Evolutionary conservation across 1,140 invertebrate genomes (phyloP), one percentile per base, ranked within the genome.

Genomic region (Polyergus mexicanus): DNA sequence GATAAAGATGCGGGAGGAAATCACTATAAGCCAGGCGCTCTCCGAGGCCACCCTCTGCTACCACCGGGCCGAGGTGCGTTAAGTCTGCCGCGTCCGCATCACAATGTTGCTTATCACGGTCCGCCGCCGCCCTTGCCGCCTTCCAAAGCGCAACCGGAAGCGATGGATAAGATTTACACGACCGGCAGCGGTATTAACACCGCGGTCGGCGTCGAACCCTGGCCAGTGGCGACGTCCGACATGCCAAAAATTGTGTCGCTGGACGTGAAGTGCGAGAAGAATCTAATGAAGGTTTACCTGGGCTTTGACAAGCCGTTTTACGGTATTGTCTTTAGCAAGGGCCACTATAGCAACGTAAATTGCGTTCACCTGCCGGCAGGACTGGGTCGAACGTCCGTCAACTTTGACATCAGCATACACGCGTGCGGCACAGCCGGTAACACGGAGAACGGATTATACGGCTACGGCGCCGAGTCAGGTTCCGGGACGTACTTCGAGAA

Each of bases 251-350:
- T 99, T 71, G 96, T 98, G 3, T 98, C 98, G 3, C 94, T 99
- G 0, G 98, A 99, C 91, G 98, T 99, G 0, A 98, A 99, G 94
- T 99, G 98, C 94, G 98, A 99, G 94, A 99, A 99, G 92, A 98
- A 97, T 92, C 96, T 98, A 56, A 99, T 99, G 98, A 97, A 98
- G 92, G 98, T 99, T 2, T 98, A 98, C 89, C 96, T 99, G 1
- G 97, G 98, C 83, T 99, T 99, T 91, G 98, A 99, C 91, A 98
- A 98, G 92, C 98, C 98, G 1, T 99, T 99, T 95, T 98, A 98
- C 91, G 98, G 98, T 4, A 98, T 99, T 77, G 98, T 99, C 41
- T 99, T 99, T 95, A 98, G 97, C 74, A 98, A 98, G 94, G 98
- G 98, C 16, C 97, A 98, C 93, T 98, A 98, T 95, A 98, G 98